Conservation (phyloP, 2,113 vertebrate species). For the Pomatostomus ruficeps region DNA sequence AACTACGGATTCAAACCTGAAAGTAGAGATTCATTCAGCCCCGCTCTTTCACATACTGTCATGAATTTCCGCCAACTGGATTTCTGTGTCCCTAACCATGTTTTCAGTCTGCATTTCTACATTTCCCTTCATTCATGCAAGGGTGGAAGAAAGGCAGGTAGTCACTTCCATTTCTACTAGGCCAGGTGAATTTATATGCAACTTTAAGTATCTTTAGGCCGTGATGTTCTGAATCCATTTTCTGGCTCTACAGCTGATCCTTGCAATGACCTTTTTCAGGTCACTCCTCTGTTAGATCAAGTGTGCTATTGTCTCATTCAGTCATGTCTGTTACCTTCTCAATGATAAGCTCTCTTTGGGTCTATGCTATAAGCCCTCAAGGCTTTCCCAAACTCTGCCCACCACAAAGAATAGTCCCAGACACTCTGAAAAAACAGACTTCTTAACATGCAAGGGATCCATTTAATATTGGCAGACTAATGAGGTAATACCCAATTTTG, state of each 20-base stretch:
- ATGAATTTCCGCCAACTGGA: neutral
- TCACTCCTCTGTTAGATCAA: neutral
- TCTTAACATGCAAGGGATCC: neutral
- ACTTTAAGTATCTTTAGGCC: neutral
- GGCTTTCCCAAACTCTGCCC: neutral
- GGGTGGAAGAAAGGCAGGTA: neutral
- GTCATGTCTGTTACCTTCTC: neutral
- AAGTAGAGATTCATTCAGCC: neutral
- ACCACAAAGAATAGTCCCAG: neutral
- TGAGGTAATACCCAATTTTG: neutral
- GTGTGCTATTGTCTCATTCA: neutral
- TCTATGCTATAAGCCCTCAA: neutral
- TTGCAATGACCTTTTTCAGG: neutral
- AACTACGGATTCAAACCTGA: neutral
- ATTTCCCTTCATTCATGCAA: neutral
- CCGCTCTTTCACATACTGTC: neutral
- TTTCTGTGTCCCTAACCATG: rapidly evolving
- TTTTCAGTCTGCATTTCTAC: neutral
- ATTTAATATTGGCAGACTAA: neutral
- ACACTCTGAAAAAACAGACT: neutral
- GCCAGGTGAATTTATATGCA: neutral
- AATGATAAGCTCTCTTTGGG: neutral
- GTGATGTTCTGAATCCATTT: neutral
- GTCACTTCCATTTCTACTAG: neutral
- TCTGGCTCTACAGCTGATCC: neutral